phyloP scores from a whole-genome alignment of 92 coral and sea anemone genomes.

The Desmophyllum pertusum region DNA sequence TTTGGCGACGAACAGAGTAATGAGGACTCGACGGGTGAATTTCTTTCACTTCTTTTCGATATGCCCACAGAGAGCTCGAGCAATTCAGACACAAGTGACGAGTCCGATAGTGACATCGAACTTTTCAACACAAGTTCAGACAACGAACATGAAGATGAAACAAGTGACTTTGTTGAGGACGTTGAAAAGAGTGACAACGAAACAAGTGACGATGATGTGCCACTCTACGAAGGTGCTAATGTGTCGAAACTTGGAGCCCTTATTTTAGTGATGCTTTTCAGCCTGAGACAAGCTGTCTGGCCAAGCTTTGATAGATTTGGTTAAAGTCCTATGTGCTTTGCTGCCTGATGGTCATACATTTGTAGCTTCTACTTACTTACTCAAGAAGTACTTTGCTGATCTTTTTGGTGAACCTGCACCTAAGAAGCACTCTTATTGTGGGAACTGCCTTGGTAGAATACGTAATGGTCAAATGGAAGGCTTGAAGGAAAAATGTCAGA shows the following conservation, averaged over 20 bases:
- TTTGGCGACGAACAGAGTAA: neutral
- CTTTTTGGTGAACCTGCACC: slow-evolving; percentile 64
- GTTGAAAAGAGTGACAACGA: neutral
- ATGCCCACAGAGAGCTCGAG: neutral
- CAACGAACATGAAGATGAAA: slow-evolving; percentile 35
- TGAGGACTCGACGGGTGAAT: neutral
- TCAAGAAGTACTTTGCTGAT: slow-evolving; percentile 63
- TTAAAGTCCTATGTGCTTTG: slow-evolving; percentile 47
- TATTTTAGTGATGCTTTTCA: slow-evolving; percentile 59
- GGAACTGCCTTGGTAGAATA: slow-evolving; percentile 51
- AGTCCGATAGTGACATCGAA: slow-evolving; percentile 23
- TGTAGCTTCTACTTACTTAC: slow-evolving; percentile 55
- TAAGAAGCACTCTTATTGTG: slow-evolving; percentile 52
- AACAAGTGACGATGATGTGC: neutral
- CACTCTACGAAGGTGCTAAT: slow-evolving; percentile 27
- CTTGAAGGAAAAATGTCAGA: slow-evolving; percentile 35
- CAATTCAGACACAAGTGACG: neutral
- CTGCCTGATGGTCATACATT: slow-evolving; percentile 60
- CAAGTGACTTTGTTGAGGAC: neutral
- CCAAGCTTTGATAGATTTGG: slow-evolving; percentile 60
- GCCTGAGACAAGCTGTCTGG: slow-evolving; percentile 63
- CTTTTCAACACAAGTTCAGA: neutral
- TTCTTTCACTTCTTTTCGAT: neutral
- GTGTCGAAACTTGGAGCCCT: slow-evolving; percentile 35
- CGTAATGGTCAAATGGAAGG: slow-evolving; percentile 24